Evolutionary conservation across 2,888 invertebrate genomes (phyloP).

Genomic region (Calameuta pallipes): DNA sequence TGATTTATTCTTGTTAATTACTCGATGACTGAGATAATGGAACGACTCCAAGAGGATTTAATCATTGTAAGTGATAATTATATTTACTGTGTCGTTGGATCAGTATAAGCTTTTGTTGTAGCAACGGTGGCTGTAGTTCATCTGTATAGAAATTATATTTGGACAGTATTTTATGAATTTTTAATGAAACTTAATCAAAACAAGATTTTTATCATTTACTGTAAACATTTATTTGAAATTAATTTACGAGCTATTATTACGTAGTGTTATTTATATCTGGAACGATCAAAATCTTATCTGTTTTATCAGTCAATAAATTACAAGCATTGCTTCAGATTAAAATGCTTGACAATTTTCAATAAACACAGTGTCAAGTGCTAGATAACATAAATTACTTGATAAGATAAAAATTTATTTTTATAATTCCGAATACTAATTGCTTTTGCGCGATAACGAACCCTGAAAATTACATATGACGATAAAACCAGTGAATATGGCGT

Average conservation of each 20-base stretch:
- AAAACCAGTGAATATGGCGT: not conserved
- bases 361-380: not conserved
- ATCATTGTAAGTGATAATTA: not conserved
- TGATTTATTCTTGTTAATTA: constrained; percentile 20
- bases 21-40: constrained; percentile 10
- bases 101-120: constrained; percentile 19
- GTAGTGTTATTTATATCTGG: not conserved
- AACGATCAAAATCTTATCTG: not conserved
- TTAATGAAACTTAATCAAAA: not conserved
- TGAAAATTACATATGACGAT: not conserved
- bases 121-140: not conserved
- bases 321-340: not conserved
- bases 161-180: not conserved
- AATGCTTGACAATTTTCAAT: too few species aligned
- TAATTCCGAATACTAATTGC: not conserved
- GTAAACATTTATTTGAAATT: not conserved
- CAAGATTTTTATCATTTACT: not conserved
- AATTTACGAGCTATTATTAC: too few species aligned
- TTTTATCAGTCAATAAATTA: not conserved
- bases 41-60: constrained; percentile 11
- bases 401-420: too few species aligned
- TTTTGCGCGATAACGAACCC: not conserved
- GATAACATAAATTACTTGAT: not conserved
- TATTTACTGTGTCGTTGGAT: constrained; percentile 27
- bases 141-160: not conserved